Evolutionary conservation across 2,888 invertebrate species (phyloP), one percentile per base, ranked within the genome.

Genomic region (Drosophila helvetica): DNA sequence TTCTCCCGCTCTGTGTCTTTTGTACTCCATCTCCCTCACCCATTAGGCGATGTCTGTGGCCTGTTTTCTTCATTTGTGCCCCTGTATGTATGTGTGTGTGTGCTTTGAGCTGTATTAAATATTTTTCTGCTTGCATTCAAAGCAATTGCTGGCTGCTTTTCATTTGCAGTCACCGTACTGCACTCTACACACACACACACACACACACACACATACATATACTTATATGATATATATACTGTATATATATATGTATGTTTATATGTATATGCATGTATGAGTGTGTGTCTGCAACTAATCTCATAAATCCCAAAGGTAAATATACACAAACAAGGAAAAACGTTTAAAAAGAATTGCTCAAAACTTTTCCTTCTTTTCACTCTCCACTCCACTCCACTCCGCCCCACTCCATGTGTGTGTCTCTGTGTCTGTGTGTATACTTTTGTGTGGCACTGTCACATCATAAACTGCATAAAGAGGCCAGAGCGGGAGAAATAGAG

Each of bases 241-340:
- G 33, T 15, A 60, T 4, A 47, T 12, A 54, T 9, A 18, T 19
- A 47, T 12, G 47, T 15, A 33, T 18, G 30, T 25, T 42, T 60
- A 51, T 57, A 0, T 2, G 3, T 18, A 1, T 3, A 10, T 17
- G 2, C 17, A 2, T 33, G 3, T 17, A 10, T 6, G 17, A 48
- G 66, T 59, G 65, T 63, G 63, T 60, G 72, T 75, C 71, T 77
- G 83, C 62, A 82, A 75, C 80, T 83, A 86, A 83, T 83, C 86
- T 84, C 84, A 86, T 84, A 86, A 83, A 83, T 83, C 83, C 81
- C 84, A 84, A 86, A 86, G 86, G 83, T 86, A 86, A 83, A 86
- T 71, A 86, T 69, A 83, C 74, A 75, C 73, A 83, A 86, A 77
- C 75, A 77, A 70, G 78, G 61, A 74, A 74, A 66, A 82, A 80